phyloP scores from a whole-genome alignment of 2,888 invertebrate species.

The Spodoptera exigua region DNA sequence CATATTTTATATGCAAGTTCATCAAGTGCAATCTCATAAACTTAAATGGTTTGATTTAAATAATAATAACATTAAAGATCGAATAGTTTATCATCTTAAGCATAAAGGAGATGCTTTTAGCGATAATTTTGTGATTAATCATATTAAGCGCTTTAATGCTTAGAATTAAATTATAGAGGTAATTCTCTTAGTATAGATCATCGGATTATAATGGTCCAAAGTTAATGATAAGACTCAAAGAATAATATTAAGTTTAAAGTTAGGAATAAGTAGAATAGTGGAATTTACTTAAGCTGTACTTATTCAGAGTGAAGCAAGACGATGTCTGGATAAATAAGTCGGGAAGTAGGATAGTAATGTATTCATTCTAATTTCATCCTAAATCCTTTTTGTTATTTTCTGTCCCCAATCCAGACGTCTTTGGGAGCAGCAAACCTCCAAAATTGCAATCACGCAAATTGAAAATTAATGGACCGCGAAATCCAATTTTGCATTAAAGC shows the following conservation, averaged over 20 bases:
- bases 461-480: constrained; percentile 88
- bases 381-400: constrained; percentile 83
- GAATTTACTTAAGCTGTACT: constrained; percentile 24
- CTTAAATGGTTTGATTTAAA: constrained; percentile 25
- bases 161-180: constrained; percentile 26
- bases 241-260: no score
- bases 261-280: background rate
- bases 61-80: constrained; percentile 23
- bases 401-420: constrained; percentile 80
- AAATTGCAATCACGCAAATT: constrained; percentile 89
- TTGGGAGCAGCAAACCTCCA: constrained; percentile 85
- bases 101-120: constrained; percentile 33
- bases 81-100: constrained; percentile 32
- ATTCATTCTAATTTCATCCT: constrained; percentile 79
- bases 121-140: constrained; percentile 42
- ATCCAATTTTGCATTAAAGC: constrained; percentile 88
- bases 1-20: background rate
- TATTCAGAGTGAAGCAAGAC: constrained; percentile 31
- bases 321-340: constrained; percentile 52
- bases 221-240: background rate
- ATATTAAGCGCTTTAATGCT: constrained; percentile 29
- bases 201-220: constrained; percentile 7
- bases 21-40: background rate
- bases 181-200: background rate
- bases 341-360: constrained; percentile 68